A percentile compares a stretch with the other conserved stretches of the same genome.
phyloP scores from a whole-genome alignment of 2,797 vertebrate genomes.

The Florisuga fusca region DNA sequence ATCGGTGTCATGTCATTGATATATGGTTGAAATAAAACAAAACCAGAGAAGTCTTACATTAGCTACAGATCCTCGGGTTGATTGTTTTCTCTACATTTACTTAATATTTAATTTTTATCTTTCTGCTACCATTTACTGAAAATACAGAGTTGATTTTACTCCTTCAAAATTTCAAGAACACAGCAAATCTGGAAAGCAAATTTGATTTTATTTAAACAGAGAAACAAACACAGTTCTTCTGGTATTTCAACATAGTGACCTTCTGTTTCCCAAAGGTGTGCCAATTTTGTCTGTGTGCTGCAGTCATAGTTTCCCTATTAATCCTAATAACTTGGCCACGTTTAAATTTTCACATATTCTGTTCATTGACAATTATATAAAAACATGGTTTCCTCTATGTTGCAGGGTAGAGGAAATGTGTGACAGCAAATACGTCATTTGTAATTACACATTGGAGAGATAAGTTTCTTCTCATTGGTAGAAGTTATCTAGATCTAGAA shows the following conservation, averaged over 20 bases:
- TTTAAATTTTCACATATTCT: background rate
- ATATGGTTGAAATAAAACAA: background rate
- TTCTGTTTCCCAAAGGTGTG: background rate
- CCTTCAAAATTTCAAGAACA: constrained; percentile 34
- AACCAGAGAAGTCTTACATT: background rate
- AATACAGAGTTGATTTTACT: constrained; percentile 27
- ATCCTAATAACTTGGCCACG: background rate
- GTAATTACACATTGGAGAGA: background rate
- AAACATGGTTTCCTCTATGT: background rate
- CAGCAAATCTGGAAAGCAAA: constrained; percentile 41
- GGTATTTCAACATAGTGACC: background rate
- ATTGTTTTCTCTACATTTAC: background rate
- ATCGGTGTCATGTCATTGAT: background rate
- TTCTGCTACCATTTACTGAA: constrained; percentile 1
- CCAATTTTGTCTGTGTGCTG: accelerated
- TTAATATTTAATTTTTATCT: background rate
- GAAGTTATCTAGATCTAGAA: background rate
- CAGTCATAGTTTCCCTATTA: background rate
- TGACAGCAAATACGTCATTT: background rate
- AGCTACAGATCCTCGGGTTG: background rate
- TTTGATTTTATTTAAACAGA: constrained; percentile 17
- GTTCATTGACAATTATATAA: background rate
- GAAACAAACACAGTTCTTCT: background rate
- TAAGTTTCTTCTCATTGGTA: background rate
- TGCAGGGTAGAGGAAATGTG: background rate